These are phyloP conservation scores for Euwallacea fornicatus DNA, from an alignment of 1,140 invertebrate genomes.

Conservation along the genomic window DNA sequence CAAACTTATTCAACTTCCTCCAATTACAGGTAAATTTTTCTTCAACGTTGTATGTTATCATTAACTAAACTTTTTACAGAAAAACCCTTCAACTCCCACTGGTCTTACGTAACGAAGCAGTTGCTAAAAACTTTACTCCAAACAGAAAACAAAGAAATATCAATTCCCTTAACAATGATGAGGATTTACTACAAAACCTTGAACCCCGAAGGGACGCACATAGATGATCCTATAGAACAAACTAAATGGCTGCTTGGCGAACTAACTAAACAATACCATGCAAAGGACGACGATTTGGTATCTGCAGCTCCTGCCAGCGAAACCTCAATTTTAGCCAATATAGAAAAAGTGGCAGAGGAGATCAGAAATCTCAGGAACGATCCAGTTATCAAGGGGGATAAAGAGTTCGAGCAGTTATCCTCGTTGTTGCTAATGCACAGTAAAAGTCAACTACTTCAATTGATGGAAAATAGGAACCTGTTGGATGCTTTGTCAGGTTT, in stretches of 20 bases:
- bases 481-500: not conserved
- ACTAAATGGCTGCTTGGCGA: constrained; percentile 49
- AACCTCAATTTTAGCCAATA: constrained; percentile 32
- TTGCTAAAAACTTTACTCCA: constrained; percentile 47
- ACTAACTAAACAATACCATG: constrained; percentile 44
- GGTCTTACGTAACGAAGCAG: constrained; percentile 47
- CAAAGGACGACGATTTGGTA: constrained; percentile 26
- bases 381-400: not conserved
- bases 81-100: constrained; percentile 33
- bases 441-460: not conserved
- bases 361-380: not conserved
- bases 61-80: not conserved
- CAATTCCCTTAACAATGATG: constrained; percentile 47
- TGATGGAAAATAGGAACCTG: not conserved
- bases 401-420: not conserved
- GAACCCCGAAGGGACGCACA: constrained; percentile 39
- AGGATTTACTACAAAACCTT: constrained; percentile 50
- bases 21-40: constrained; percentile 20
- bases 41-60: too few species aligned
- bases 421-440: not conserved
- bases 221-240: constrained; percentile 44
- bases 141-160: constrained; percentile 46
- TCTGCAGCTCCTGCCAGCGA: constrained; percentile 30
- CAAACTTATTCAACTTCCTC: not conserved
- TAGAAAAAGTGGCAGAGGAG: constrained; percentile 16